Percentiles rank a stretch among this genome's conserved stretches.
Evolutionary conservation across 2,113 vertebrate species (phyloP).

Genomic region (Rhipidura dahli): DNA sequence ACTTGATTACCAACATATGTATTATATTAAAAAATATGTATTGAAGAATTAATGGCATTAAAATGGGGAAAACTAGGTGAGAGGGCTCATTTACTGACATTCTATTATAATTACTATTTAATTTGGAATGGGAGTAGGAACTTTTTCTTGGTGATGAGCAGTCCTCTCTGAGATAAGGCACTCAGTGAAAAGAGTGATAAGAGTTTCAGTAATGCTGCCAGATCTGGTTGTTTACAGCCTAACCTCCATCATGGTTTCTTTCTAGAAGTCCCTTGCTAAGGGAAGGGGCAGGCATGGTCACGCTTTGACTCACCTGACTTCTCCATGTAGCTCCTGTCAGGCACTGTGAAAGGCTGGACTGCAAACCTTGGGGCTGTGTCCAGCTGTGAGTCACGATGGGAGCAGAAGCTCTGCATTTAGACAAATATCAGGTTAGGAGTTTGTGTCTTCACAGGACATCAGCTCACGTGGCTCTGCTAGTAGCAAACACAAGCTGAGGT

Average conservation of each 20-base stretch:
- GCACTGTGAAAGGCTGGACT: neutral
- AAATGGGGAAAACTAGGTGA: neutral
- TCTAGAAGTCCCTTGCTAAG: neutral
- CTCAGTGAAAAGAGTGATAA: neutral
- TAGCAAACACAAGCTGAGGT: neutral
- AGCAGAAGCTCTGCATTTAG: neutral
- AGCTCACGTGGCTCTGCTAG: neutral
- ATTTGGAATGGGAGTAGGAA: neutral
- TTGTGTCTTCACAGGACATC: neutral
- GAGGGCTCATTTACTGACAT: neutral
- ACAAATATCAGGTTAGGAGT: neutral
- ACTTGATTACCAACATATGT: neutral
- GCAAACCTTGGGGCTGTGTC: neutral
- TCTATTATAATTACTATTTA: neutral
- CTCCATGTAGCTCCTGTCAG: neutral
- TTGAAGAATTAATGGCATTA: neutral
- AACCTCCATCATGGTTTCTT: neutral
- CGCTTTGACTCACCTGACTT: neutral
- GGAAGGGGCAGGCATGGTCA: neutral
- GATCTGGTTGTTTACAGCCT: neutral
- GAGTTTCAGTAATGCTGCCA: neutral
- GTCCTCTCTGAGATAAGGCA: neutral
- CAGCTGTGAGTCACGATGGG: fast-evolving
- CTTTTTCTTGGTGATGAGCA: neutral
- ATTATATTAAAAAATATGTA: neutral